A percentile compares a stretch with the other conserved stretches of the same genome.
These are phyloP conservation scores for Oscheius sp. DNA, from an alignment of 2,888 invertebrate species.

Conservation along the genomic window DNA sequence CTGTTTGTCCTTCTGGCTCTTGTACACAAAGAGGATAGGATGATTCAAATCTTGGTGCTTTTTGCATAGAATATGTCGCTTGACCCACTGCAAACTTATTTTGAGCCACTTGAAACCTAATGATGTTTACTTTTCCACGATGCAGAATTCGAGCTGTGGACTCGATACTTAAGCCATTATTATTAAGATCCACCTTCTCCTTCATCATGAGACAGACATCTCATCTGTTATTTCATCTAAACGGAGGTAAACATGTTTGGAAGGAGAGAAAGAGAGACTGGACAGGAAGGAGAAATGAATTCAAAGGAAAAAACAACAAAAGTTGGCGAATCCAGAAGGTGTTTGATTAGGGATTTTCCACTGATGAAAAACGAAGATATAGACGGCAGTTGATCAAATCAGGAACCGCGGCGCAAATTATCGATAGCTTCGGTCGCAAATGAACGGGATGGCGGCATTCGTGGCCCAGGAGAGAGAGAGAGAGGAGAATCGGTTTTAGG, in stretches of 20 bases:
- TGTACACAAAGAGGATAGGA: conserved; percentile 48
- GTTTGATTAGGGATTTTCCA: conserved; percentile 3
- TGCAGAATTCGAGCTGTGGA: conserved; percentile 49
- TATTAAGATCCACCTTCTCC: conserved; percentile 54
- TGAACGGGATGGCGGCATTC: conserved; percentile 36
- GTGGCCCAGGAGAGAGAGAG: background rate
- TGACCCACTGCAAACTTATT: conserved; percentile 48
- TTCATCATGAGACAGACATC: conserved; percentile 42
- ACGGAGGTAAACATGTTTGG: background rate
- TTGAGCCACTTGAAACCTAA: background rate
- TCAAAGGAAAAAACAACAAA: background rate
- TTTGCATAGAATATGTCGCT: conserved; percentile 50
- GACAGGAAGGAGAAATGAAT: background rate
- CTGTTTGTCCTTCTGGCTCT: conserved; percentile 50
- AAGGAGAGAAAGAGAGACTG: background rate
- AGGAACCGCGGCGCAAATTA: conserved; percentile 33
- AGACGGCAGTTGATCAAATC: conserved; percentile 31
- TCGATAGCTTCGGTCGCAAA: conserved; percentile 38
- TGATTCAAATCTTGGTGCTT: conserved; percentile 47
- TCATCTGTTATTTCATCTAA: conserved; percentile 18
- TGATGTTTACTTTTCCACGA: conserved; percentile 43
- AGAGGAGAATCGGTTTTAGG: conserved; percentile 28
- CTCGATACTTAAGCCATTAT: conserved; percentile 56
- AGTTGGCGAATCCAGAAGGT: background rate
- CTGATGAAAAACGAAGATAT: conserved; percentile 29